These are phyloP conservation scores for Eumaeus atala DNA, from an alignment of 1,140 invertebrate genomes.

Conservation along the genomic window DNA sequence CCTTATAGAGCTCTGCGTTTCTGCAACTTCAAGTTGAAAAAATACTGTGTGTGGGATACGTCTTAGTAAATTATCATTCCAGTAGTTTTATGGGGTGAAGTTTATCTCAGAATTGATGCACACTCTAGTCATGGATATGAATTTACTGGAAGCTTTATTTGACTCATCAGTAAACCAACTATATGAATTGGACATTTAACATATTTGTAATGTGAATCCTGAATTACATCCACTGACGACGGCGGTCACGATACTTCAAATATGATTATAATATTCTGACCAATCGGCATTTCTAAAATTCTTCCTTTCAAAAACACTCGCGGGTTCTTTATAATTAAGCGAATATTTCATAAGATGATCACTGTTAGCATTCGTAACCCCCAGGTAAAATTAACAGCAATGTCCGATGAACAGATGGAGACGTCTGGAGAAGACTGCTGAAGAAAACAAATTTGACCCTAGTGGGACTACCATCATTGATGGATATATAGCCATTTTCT, in stretches of 20 bases:
- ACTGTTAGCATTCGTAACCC: not conserved
- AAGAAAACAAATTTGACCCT: conserved; percentile 4
- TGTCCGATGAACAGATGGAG: not conserved
- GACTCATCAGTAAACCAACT: not conserved
- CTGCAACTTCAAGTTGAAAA: no score
- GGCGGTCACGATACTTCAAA: not conserved
- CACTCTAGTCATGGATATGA: no score
- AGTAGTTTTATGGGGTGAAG: no score
- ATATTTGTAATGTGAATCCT: no score
- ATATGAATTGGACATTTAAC: no score
- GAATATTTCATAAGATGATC: conserved; percentile 4
- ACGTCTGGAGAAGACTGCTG: not conserved
- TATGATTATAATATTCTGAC: not conserved
- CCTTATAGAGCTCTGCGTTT: no score
- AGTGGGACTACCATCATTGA: conserved; percentile 4
- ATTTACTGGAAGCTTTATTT: no score
- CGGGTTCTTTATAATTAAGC: not conserved
- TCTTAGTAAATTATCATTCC: no score
- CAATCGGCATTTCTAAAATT: not conserved
- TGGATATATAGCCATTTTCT: not conserved
- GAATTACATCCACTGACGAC: not conserved
- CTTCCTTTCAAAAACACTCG: not conserved
- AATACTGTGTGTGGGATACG: no score
- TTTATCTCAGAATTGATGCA: no score
- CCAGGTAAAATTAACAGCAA: not conserved